A percentile compares a stretch with the other conserved stretches of the same genome.
These are phyloP conservation scores for Heliconius ismenius DNA, from an alignment of 2,888 invertebrate species.

Conservation along the genomic window DNA sequence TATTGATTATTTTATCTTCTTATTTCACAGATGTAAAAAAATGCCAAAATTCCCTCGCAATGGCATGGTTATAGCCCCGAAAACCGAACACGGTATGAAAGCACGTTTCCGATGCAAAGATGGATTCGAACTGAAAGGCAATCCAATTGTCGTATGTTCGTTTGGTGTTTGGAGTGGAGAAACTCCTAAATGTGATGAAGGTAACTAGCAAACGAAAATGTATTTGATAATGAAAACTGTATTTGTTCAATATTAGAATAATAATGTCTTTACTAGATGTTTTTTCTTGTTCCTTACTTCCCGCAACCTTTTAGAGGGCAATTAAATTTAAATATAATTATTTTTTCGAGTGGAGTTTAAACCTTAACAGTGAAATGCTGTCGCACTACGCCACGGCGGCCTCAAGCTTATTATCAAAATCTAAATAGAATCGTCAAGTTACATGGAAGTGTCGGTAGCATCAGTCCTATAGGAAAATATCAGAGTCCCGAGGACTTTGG, in stretches of 20 bases:
- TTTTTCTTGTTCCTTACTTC: no score
- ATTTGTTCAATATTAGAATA: background rate
- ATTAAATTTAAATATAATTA: background rate
- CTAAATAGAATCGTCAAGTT: no score
- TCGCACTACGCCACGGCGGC: no score
- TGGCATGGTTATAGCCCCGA: slow-evolving; percentile 98
- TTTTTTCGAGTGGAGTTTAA: background rate
- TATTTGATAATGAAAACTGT: background rate
- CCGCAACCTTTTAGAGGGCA: background rate
- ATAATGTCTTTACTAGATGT: no score
- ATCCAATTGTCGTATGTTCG: slow-evolving; percentile 91
- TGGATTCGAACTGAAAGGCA: slow-evolving; percentile 91
- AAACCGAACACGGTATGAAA: slow-evolving; percentile 97
- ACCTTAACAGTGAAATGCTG: background rate
- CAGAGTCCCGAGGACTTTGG: background rate
- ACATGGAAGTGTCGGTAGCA: no score
- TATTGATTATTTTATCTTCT: slow-evolving; percentile 20
- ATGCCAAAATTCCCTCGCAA: slow-evolving; percentile 93
- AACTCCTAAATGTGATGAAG: slow-evolving; percentile 91
- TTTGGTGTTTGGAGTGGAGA: slow-evolving; percentile 98
- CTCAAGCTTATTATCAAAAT: no score
- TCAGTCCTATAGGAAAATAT: no score
- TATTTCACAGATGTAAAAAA: slow-evolving; percentile 85
- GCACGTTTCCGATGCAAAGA: slow-evolving; percentile 97
- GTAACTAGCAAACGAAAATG: slow-evolving; percentile 55